A percentile compares a stretch with the other conserved stretches of the same genome.
Evolutionary conservation across 2,113 vertebrate species (phyloP).

Genomic region (Microcebus griseorufus): DNA sequence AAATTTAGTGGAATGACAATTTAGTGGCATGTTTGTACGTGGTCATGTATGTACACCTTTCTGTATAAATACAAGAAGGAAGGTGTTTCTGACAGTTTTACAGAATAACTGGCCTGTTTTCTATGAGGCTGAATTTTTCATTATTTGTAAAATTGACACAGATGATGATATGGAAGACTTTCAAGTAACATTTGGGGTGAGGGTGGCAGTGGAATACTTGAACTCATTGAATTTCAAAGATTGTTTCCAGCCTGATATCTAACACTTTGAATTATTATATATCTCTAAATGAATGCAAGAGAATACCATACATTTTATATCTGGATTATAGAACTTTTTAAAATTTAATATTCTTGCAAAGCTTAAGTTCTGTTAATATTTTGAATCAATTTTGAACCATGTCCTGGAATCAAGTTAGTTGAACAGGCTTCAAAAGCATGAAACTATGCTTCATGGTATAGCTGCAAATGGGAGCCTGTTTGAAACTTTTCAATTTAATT

Average conservation of each 20-base stretch:
- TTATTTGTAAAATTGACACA: not conserved
- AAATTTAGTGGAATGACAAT: not conserved
- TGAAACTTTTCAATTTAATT: not conserved
- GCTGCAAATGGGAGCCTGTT: not conserved
- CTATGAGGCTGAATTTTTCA: not conserved
- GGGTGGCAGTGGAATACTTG: not conserved
- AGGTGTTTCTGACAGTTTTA: not conserved
- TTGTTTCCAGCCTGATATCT: not conserved
- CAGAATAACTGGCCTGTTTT: not conserved
- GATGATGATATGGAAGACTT: not conserved
- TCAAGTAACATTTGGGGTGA: not conserved
- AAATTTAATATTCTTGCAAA: not conserved
- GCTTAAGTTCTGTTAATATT: slow-evolving; percentile 24
- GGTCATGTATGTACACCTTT: not conserved
- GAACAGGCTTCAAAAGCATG: not conserved
- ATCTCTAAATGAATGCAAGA: not conserved
- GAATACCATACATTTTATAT: slow-evolving; percentile 1
- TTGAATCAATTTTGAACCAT: not conserved
- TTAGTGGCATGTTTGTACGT: not conserved
- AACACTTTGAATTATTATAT: not conserved
- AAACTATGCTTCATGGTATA: not conserved
- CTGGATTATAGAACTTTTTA: not conserved
- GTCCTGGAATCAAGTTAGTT: not conserved
- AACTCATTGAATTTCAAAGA: not conserved
- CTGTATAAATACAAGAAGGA: not conserved